Evolutionary conservation across 1,140 invertebrate genomes (phyloP), one percentile per base, ranked within the genome.

Genomic region (Argopecten irradians): DNA sequence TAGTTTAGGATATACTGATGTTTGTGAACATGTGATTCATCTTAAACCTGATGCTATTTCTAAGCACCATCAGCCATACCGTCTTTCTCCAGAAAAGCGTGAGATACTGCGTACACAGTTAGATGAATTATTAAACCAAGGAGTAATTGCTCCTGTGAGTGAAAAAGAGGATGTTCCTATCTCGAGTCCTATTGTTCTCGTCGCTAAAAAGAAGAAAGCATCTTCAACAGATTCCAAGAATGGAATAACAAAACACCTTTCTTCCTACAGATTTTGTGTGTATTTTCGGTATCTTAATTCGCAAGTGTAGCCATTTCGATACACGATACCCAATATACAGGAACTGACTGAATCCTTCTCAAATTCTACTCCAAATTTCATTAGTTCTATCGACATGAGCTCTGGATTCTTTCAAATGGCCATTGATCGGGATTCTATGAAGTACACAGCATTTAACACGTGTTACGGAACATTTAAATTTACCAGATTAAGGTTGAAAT

Each of bases 41-140:
- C 43, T 90, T n/a, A 90, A 90, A 84, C 71, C 83, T 28, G 28
- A 35, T 86, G 46, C 71, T 28, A 28, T 83, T 22, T 87, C 86
- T 39, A 83, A 87, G 46, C 87, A 90, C 14, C 89, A 90, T 19
- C 43, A 82, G n/a, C 89, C 85, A 5, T 84, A 88, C 71, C 19
- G 87, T 0, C 71, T 89, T 71, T 16, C 89, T 82, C 89, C 86
- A 35, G 43, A 87, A 14, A 89, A 89, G 34, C 19, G 82, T 39
- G 84, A 88, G 28, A n/a, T 87, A 34, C 39, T 87, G 34, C 34
- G 41, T 34, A 19, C 28, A 22, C 87, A 87, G 35, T 87, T 83
- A 34, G 35, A 36, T 34, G 87, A 87, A 19, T 28, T 87, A 55
- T 41, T 87, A 34, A 84, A 83, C 1, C 87, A 87, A 83, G 87